Conservation (phyloP, 2,113 vertebrate species). For the Chaenogobius annularis region DNA sequence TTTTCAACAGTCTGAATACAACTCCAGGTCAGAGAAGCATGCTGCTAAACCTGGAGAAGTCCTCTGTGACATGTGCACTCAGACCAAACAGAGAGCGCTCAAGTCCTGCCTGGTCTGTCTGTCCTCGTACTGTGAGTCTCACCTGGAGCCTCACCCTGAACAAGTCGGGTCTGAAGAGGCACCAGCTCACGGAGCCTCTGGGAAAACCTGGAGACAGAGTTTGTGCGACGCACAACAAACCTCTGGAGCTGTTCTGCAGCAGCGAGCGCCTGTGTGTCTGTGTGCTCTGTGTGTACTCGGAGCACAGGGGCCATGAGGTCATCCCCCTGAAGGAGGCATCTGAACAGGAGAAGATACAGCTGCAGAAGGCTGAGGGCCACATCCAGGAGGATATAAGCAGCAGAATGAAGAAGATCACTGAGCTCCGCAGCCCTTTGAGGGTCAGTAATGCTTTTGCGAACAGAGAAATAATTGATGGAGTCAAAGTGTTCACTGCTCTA, state of each 20-base stretch:
- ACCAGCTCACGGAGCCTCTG: not conserved
- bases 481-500: constrained; percentile 1
- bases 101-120: constrained; percentile 8
- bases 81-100: not conserved
- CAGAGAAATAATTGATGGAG: not conserved
- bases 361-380: not conserved
- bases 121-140: constrained; percentile 9
- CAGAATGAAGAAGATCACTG: not conserved
- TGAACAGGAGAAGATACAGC: not conserved
- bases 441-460: not conserved
- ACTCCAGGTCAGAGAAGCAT: too few relatives aligned
- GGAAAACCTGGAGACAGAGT: not conserved
- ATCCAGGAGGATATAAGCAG: not conserved
- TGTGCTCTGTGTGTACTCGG: not conserved
- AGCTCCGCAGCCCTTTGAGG: not conserved
- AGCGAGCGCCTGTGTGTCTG: not conserved
- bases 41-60: not conserved
- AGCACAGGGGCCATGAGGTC: constrained; percentile 4
- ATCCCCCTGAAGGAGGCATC: not conserved
- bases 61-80: not conserved
- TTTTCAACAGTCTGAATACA: not conserved
- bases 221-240: not conserved
- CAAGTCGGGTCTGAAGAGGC: not conserved
- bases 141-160: constrained; percentile 7
- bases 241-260: constrained; percentile 5